phyloP scores from a whole-genome alignment of 2,888 invertebrate genomes.

The Yponomeuta plumbellus region DNA sequence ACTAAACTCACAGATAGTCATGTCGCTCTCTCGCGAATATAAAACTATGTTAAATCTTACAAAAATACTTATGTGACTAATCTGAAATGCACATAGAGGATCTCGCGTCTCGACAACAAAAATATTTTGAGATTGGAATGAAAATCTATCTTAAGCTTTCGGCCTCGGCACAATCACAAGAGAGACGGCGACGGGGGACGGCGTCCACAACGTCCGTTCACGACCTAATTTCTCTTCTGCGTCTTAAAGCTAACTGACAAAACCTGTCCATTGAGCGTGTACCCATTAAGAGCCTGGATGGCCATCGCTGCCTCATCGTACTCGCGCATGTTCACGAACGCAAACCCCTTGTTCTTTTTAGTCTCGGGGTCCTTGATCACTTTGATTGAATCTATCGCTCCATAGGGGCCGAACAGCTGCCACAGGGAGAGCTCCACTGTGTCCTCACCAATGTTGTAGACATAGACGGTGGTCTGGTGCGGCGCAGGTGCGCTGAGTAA shows the following conservation, averaged over 20 bases:
- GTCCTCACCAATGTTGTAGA: conserved; percentile 73
- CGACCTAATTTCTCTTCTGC: conserved; percentile 65
- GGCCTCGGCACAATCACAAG: conserved; percentile 65
- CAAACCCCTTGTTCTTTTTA: conserved; percentile 74
- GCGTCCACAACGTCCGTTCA: conserved; percentile 62
- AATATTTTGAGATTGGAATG: conserved; percentile 77
- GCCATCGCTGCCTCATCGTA: conserved; percentile 74
- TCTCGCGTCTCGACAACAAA: conserved; percentile 73
- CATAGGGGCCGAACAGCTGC: conserved; percentile 73
- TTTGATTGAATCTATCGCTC: conserved; percentile 73
- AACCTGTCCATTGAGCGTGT: conserved; percentile 75
- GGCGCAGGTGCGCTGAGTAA: conserved; percentile 56
- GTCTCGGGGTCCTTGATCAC: conserved; percentile 74
- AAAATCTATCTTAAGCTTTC: conserved; percentile 65
- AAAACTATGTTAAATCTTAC: conserved; percentile 74
- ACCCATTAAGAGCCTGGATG: conserved; percentile 72
- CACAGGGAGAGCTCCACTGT: conserved; percentile 71
- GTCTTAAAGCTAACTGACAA: conserved; percentile 76
- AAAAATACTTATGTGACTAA: conserved; percentile 76
- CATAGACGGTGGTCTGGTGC: conserved; percentile 72
- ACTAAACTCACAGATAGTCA: conserved; percentile 72
- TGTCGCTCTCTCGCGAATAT: conserved; percentile 71
- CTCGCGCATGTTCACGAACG: conserved; percentile 74
- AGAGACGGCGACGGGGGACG: conserved; percentile 58
- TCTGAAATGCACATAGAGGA: conserved; percentile 75